A percentile compares a stretch with the other conserved stretches of the same genome.
Evolutionary conservation across 2,113 vertebrate species (phyloP).

Genomic region (Hydropotes inermis): DNA sequence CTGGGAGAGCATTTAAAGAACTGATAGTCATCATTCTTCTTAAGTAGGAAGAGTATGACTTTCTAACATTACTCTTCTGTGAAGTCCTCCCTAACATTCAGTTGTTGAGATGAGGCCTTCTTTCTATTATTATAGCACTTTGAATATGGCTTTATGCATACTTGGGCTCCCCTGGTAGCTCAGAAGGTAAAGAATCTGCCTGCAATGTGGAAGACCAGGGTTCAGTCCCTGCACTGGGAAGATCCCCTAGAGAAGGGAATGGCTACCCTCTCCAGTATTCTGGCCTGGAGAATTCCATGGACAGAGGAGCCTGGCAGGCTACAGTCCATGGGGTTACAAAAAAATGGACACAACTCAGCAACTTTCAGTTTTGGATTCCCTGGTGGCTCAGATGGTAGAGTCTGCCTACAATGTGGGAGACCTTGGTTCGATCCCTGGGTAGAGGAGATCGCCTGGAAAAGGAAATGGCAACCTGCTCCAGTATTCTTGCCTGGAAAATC

Average conservation of each 20-base stretch:
- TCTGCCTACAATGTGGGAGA: background rate
- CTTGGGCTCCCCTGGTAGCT: background rate
- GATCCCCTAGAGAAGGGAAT: background rate
- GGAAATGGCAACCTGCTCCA: background rate
- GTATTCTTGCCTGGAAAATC: background rate
- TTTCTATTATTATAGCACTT: background rate
- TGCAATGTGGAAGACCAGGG: background rate
- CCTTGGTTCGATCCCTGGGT: background rate
- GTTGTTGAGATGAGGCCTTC: background rate
- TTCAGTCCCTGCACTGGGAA: background rate
- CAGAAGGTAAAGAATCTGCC: background rate
- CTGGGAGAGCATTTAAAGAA: background rate
- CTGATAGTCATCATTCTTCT: background rate
- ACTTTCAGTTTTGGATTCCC: background rate
- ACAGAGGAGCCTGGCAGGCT: background rate
- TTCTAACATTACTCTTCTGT: background rate
- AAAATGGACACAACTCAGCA: background rate
- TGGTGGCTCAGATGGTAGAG: background rate
- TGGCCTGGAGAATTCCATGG: background rate
- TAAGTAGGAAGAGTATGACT: background rate
- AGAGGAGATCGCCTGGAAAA: background rate
- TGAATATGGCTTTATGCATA: background rate
- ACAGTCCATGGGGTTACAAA: background rate
- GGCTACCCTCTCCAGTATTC: background rate
- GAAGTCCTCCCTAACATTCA: background rate